A percentile compares a stretch with the other conserved stretches of the same genome.
Conservation (phyloP, 2,797 vertebrate genomes). For the Tenualosa thibaudeaui region DNA sequence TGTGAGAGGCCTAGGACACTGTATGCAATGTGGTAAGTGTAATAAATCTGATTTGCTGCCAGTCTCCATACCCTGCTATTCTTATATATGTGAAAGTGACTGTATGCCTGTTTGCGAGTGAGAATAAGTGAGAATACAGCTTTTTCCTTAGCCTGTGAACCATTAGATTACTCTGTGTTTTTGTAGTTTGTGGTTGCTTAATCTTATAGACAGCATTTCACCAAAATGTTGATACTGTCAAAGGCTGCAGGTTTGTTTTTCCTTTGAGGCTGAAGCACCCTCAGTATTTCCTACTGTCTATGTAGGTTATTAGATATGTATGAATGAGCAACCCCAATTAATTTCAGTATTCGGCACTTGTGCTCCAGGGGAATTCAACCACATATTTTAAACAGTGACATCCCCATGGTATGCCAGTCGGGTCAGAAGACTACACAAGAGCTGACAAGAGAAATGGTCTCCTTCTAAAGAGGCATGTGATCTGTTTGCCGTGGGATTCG, state of each 20-base stretch:
- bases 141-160: not conserved
- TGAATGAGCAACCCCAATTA: constrained; percentile 17
- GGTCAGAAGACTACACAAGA: constrained; percentile 7
- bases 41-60: not conserved
- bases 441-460: not conserved
- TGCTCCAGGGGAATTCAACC: not conserved
- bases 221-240: not conserved
- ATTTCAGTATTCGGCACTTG: not conserved
- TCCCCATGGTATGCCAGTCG: not conserved
- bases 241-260: not conserved
- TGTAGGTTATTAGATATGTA: constrained; percentile 19
- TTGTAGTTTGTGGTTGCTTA: not conserved
- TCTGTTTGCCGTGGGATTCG: not conserved
- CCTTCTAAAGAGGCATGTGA: not conserved
- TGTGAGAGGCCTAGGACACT: too few species aligned
- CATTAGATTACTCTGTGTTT: not conserved
- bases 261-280: not conserved
- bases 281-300: not conserved
- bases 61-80: not conserved
- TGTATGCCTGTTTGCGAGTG: too few species aligned
- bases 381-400: not conserved
- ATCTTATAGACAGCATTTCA: not conserved
- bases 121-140: too few species aligned
- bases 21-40: too few species aligned
- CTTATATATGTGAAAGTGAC: too few species aligned